phyloP scores from a whole-genome alignment of 2,888 invertebrate genomes.

The Synergus japonicus region DNA sequence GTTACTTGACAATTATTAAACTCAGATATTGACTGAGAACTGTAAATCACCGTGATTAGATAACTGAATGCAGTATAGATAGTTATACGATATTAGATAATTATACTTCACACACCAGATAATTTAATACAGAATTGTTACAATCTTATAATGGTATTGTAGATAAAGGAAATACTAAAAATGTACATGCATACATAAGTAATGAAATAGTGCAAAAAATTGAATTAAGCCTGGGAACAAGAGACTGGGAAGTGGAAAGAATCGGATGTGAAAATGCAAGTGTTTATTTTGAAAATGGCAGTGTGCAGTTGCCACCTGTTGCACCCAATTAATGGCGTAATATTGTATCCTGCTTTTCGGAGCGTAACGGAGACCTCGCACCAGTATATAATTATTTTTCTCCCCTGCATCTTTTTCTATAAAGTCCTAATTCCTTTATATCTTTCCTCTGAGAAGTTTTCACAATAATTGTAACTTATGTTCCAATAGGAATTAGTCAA shows the following conservation, averaged over 20 bases:
- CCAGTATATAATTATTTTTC: conserved; percentile 31
- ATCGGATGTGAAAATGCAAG: conserved; percentile 32
- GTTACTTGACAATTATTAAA: neutral
- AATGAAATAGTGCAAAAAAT: neutral
- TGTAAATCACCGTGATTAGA: neutral
- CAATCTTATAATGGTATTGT: neutral
- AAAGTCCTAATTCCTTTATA: conserved; percentile 8
- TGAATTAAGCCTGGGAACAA: conserved; percentile 14
- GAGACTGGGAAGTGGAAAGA: conserved; percentile 1
- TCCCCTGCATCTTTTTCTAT: conserved; percentile 1
- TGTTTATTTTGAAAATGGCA: conserved; percentile 35
- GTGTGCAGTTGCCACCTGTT: conserved; percentile 29
- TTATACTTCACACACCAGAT: neutral
- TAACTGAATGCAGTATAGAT: neutral
- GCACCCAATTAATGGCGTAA: conserved; percentile 38
- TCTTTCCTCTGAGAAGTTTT: conserved; percentile 11
- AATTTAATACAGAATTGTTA: neutral
- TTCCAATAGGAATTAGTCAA: neutral
- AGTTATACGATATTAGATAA: conserved; percentile 1
- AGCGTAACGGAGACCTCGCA: conserved; percentile 59
- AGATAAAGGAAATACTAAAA: neutral
- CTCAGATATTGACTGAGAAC: neutral
- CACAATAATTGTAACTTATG: neutral
- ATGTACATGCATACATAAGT: neutral
- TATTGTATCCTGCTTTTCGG: conserved; percentile 66